Base-by-base conservation (phyloP, 64 coral and sea anemone genomes). In the Pocillopora verrucosa region DNA sequence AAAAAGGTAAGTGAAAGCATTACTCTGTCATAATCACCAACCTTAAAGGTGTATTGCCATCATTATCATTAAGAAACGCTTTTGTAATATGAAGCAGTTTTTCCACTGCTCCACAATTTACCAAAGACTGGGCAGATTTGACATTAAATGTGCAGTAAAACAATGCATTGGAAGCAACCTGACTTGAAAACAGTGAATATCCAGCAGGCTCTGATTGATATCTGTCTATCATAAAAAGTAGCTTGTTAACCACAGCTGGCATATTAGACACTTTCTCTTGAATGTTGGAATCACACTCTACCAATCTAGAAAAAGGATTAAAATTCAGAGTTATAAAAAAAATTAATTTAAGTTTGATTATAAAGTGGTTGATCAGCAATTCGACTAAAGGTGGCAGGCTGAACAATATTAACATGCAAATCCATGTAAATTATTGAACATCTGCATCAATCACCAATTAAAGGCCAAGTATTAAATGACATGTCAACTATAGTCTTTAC, bases 81-180 rank as follows among this genome's bases (percentile, higher is more conserved):
- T 73, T 93, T 68, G 86, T 89, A 25, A 93, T 84, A 68, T 16
- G 19, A 68, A 89, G 25, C 77, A 93, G 36, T 76, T 67, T 58
- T 36, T 74, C 45, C 58, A 83, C 38, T 59, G 75, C 61, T 16
- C 92, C 87, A 62, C 63, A 51, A 68, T 89, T 17, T 19, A 76
- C 70, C 34, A 93, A 63, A 65, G 75, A 75, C 14, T 25, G 62
- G 58, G 87, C 72, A 25, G 92, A 89, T 58, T 77, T 84, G 16
- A 89, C 78, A 80, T 93, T 93, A 19, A 89, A 93, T 59, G 92
- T 93, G 62, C 92, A 93, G 41, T 93, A 93, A 19, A 93, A 93
- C 24, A 93, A 38, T 58, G 78, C 58, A 37, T 89, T 93, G 10
- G 86, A 83, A 22, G 92, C 92, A 59, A 93, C 56, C 60, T 93